phyloP scores from a whole-genome alignment of 2,888 invertebrate genomes.

The Danaus chrysippus region DNA sequence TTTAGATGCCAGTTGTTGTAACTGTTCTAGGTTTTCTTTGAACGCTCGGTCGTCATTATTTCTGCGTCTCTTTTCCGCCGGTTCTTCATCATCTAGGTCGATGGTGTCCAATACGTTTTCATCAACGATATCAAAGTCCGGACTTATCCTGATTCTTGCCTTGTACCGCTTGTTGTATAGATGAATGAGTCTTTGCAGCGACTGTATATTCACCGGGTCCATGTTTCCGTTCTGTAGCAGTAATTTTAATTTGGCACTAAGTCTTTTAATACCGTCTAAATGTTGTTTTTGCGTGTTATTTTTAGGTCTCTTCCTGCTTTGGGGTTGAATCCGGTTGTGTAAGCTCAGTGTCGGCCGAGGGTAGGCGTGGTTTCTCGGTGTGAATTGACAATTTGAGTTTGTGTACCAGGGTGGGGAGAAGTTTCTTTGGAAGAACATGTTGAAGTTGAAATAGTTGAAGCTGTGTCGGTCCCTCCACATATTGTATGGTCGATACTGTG shows the following conservation, averaged over 20 bases:
- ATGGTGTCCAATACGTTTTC: conserved; percentile 58
- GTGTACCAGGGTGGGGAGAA: conserved; percentile 38
- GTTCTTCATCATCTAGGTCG: conserved; percentile 55
- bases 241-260: conserved; percentile 45
- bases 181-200: conserved; percentile 47
- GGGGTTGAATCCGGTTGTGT: conserved; percentile 19
- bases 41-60: conserved; percentile 35
- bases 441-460: conserved; percentile 45
- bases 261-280: conserved; percentile 45
- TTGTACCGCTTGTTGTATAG: conserved; percentile 57
- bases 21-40: conserved; percentile 46
- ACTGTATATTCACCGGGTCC: conserved; percentile 38
- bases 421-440: conserved; percentile 46
- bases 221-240: conserved; percentile 36
- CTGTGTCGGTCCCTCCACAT: conserved; percentile 41
- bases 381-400: conserved; percentile 38
- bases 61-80: conserved; percentile 44
- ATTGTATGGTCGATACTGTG: conserved; percentile 39
- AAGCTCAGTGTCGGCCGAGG: neutral
- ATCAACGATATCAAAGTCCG: conserved; percentile 46
- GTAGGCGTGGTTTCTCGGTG: conserved; percentile 32
- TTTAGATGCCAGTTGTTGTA: conserved; percentile 49
- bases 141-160: conserved; percentile 45
- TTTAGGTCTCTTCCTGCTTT: conserved; percentile 39
- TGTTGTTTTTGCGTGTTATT: conserved; percentile 37